Percentiles rank a stretch among this genome's conserved stretches.
Evolutionary conservation across 2,888 invertebrate species (phyloP).

Genomic region (Cantharis lateralis): DNA sequence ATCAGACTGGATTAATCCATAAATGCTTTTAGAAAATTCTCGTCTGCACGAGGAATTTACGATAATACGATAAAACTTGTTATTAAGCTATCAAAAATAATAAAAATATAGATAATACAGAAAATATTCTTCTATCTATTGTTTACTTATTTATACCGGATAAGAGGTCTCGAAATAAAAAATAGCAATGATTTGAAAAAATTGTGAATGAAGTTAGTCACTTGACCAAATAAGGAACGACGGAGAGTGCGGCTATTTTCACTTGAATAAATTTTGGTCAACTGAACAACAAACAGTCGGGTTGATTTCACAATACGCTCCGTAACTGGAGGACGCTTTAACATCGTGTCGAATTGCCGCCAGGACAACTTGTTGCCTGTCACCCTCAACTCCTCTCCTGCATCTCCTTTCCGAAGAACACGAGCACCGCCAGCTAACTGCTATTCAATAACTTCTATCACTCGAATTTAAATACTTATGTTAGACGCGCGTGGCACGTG

Average conservation of each 20-base stretch:
- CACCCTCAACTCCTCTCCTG: constrained; percentile 37
- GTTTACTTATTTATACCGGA: background rate
- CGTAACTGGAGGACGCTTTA: constrained; percentile 12
- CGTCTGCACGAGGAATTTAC: background rate
- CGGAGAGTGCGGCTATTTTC: background rate
- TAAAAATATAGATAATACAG: background rate
- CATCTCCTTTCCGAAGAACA: constrained; percentile 24
- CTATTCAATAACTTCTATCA: constrained; percentile 36
- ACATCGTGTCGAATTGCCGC: constrained; percentile 46
- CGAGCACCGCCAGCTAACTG: constrained; percentile 22
- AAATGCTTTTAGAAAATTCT: background rate
- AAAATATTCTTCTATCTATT: background rate
- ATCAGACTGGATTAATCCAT: background rate
- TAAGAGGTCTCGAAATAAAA: background rate
- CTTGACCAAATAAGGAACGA: background rate
- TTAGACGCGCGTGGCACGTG: constrained; percentile 19
- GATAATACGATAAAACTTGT: background rate
- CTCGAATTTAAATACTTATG: constrained; percentile 33
- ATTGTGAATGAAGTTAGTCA: background rate
- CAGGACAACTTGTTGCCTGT: constrained; percentile 51
- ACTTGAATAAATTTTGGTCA: background rate
- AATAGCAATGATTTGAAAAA: background rate
- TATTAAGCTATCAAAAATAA: background rate
- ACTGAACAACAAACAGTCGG: background rate
- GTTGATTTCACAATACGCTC: constrained; percentile 14